A percentile compares a stretch with the other conserved stretches of the same genome.
These are phyloP conservation scores for Bombylius major DNA, from an alignment of 2,888 invertebrate species.

Conservation along the genomic window DNA sequence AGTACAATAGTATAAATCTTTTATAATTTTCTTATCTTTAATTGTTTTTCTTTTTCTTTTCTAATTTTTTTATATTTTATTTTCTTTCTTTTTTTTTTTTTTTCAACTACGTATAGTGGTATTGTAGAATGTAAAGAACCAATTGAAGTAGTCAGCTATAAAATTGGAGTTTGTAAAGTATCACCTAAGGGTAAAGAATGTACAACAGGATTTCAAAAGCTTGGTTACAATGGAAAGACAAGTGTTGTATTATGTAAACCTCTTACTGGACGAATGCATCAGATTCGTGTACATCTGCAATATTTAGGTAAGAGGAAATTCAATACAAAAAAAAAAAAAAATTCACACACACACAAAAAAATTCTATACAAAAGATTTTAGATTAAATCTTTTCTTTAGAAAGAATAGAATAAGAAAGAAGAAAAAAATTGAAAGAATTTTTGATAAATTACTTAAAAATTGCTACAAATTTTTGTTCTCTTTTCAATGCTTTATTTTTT, in stretches of 20 bases:
- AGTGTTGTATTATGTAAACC: slow-evolving; percentile 92
- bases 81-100: no score
- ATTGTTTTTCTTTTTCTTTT: neutral
- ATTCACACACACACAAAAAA: no score
- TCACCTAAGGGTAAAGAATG: slow-evolving; percentile 88
- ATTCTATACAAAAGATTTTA: no score
- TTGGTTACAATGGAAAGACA: slow-evolving; percentile 78
- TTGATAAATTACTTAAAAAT: no score
- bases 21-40: no score
- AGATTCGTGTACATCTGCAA: slow-evolving; percentile 96
- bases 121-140: slow-evolving; percentile 78
- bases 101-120: slow-evolving; percentile 40
- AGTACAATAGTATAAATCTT: no score
- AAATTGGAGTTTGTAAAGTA: slow-evolving; percentile 92
- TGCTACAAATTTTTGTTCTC: no score
- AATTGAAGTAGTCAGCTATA: slow-evolving; percentile 86
- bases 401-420: no score
- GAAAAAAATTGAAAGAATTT: no score
- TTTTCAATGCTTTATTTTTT: no score
- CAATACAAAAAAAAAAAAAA: no score
- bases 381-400: no score
- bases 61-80: neutral
- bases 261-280: slow-evolving; percentile 95
- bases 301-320: slow-evolving; percentile 60
- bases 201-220: slow-evolving; percentile 76